Conservation (phyloP, 2,888 invertebrate genomes). For the Tineola bisselliella region DNA sequence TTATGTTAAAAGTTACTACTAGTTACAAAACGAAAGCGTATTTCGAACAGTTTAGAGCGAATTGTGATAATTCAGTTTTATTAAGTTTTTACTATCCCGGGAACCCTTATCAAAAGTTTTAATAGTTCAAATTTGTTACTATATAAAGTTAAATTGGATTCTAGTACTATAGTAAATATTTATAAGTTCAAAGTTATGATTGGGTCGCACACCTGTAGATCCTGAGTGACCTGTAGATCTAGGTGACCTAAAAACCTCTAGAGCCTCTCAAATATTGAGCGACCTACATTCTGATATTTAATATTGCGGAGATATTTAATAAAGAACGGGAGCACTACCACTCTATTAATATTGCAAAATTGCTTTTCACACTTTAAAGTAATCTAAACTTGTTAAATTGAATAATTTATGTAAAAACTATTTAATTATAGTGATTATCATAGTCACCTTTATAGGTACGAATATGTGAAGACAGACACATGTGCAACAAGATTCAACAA, state of each 20-base stretch:
- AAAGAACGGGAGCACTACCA: not conserved
- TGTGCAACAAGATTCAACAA: no score
- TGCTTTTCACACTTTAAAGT: no score
- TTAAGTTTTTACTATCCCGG: not conserved
- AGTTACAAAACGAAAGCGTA: no score
- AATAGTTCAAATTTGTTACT: not conserved
- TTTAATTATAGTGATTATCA: no score
- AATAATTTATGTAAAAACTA: no score
- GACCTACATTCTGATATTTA: not conserved
- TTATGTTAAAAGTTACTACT: no score
- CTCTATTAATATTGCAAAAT: not conserved
- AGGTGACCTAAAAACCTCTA: constrained; percentile 5
- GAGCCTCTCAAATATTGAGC: not conserved
- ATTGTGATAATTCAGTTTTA: not conserved
- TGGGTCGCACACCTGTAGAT: constrained; percentile 1
- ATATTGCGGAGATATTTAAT: not conserved
- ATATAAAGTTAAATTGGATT: not conserved
- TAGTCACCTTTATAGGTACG: no score
- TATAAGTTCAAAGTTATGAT: not conserved
- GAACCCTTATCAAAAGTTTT: constrained; percentile 2
- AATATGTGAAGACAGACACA: no score
- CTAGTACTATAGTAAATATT: not conserved
- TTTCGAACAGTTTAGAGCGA: not conserved
- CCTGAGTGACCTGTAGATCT: not conserved
- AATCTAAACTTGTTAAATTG: no score